Evolutionary conservation across 2,113 vertebrate genomes (phyloP).

Genomic region (Tiliqua scincoides): DNA sequence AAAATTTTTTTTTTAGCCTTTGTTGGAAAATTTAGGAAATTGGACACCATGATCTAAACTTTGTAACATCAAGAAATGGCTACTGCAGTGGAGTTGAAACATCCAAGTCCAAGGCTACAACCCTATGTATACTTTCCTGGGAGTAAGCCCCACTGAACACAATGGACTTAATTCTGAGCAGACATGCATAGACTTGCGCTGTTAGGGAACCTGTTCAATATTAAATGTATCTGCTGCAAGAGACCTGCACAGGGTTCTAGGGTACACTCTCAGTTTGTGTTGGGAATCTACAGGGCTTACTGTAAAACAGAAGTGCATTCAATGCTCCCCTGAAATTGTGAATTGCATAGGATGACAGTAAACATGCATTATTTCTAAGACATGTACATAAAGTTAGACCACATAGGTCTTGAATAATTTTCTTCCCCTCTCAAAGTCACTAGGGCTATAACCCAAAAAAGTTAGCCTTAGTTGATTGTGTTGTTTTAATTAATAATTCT

Average conservation of each 20-base stretch:
- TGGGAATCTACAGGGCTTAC: neutral
- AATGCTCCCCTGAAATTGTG: neutral
- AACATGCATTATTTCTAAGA: neutral
- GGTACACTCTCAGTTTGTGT: neutral
- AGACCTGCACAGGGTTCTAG: neutral
- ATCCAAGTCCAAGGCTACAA: neutral
- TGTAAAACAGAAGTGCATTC: neutral
- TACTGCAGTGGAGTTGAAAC: neutral
- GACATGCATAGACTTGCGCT: too few species aligned
- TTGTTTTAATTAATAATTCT: neutral
- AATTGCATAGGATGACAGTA: neutral
- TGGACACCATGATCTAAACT: neutral
- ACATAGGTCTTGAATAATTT: neutral
- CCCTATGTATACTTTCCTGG: too few species aligned
- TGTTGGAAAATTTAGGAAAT: neutral
- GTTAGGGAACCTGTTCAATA: neutral
- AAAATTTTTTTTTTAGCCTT: neutral
- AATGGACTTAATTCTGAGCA: too few species aligned
- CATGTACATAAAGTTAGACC: neutral
- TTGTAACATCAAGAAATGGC: neutral
- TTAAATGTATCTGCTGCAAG: neutral
- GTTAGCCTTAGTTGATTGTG: neutral
- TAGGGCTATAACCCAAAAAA: too few species aligned
- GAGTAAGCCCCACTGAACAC: too few species aligned
- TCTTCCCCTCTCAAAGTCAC: neutral